Evolutionary conservation across 2,113 vertebrate species (phyloP).

Genomic region (Sceloporus tristichus): DNA sequence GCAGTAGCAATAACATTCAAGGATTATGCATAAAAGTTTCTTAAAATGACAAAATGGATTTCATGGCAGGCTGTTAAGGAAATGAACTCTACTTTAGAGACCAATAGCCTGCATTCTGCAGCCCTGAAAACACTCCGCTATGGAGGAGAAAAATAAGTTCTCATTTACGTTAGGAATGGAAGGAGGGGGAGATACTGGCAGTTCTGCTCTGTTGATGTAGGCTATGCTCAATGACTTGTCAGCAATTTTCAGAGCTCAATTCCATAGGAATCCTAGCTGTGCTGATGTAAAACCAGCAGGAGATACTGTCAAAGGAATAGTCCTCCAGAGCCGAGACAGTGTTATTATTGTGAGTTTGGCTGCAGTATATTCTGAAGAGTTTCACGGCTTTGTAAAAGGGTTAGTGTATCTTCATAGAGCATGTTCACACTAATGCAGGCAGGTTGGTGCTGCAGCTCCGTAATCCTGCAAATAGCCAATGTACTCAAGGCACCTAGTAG

Average conservation of each 20-base stretch:
- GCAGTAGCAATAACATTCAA: slow-evolving; percentile 51
- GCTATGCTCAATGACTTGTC: slow-evolving; percentile 53
- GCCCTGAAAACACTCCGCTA: background rate
- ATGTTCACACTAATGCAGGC: slow-evolving; percentile 83
- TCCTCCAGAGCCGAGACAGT: slow-evolving; percentile 27
- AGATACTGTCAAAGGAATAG: slow-evolving; percentile 62
- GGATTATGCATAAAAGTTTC: slow-evolving; percentile 37
- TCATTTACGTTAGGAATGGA: slow-evolving; percentile 25
- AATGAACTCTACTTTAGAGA: background rate
- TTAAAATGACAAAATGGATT: slow-evolving; percentile 38
- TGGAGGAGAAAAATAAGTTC: slow-evolving; percentile 18
- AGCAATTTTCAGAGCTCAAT: slow-evolving; percentile 83
- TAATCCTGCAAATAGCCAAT: slow-evolving; percentile 82
- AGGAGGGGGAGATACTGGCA: background rate
- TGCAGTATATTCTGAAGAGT: slow-evolving; percentile 85
- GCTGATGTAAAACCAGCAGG: slow-evolving; percentile 76
- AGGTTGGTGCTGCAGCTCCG: slow-evolving; percentile 82
- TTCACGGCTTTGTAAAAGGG: slow-evolving; percentile 84
- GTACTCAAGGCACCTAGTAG: slow-evolving; percentile 77
- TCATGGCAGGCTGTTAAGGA: slow-evolving; percentile 12
- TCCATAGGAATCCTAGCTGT: slow-evolving; percentile 93
- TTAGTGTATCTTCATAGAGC: slow-evolving; percentile 82
- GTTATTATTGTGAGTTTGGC: slow-evolving; percentile 82
- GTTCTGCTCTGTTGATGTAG: slow-evolving; percentile 36
- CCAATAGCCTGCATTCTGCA: background rate